A percentile compares a stretch with the other conserved stretches of the same genome.
These are phyloP conservation scores for Petrolisthes cinctipes DNA, from an alignment of 2,888 invertebrate genomes.

Conservation along the genomic window DNA sequence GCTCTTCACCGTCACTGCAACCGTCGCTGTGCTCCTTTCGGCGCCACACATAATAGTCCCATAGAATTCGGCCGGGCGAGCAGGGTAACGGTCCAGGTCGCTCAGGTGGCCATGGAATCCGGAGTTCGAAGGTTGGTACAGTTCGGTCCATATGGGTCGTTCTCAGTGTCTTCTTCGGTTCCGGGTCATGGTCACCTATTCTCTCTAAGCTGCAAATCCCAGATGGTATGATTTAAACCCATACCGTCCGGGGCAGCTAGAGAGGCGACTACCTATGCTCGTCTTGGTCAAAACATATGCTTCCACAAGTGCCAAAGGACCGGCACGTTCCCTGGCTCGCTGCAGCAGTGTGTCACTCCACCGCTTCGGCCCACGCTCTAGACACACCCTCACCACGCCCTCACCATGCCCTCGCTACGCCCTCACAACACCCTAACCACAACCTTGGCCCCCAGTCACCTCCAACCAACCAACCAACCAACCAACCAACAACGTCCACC, in stretches of 20 bases:
- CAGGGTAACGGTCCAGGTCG: neutral
- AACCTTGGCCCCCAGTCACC: neutral
- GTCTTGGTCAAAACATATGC: conserved; percentile 53
- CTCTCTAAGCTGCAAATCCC: neutral
- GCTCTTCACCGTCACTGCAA: conserved; percentile 91
- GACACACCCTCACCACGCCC: conserved; percentile 43
- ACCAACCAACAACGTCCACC: too few relatives aligned
- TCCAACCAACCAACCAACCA: conserved; percentile 4
- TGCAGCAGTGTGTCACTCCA: conserved; percentile 51
- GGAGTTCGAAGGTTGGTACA: neutral
- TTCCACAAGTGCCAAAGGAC: conserved; percentile 64
- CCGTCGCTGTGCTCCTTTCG: conserved; percentile 89
- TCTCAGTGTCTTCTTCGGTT: conserved; percentile 1
- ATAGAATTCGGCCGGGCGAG: conserved; percentile 71
- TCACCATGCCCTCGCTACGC: conserved; percentile 14
- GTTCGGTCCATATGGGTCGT: too few relatives aligned
- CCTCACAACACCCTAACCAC: neutral
- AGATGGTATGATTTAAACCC: neutral
- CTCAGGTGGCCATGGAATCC: neutral
- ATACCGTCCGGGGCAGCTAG: conserved; percentile 10
- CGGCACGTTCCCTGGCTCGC: conserved; percentile 44
- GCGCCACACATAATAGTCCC: conserved; percentile 96
- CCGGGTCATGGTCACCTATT: neutral
- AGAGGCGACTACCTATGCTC: conserved; percentile 26
- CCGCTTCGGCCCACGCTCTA: conserved; percentile 45